A percentile compares a stretch with the other conserved stretches of the same genome.
Conservation (phyloP, 2,113 vertebrate genomes). For the Leiothrix lutea region DNA sequence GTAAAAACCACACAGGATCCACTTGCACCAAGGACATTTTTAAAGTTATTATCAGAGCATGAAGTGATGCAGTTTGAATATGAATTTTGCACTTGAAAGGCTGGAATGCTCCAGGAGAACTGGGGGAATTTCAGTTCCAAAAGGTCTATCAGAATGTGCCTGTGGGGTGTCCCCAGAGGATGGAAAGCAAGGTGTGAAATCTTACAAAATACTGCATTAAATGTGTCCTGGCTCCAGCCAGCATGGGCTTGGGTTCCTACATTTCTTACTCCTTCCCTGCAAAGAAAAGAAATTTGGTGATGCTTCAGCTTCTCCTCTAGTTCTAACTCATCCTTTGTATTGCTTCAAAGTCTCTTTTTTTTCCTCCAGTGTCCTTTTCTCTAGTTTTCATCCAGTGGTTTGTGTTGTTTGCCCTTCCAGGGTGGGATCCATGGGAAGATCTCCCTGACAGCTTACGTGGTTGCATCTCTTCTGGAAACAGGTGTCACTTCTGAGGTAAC, state of each 20-base stretch:
- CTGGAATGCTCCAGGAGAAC: neutral
- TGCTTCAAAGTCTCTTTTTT: neutral
- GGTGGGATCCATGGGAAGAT: slow-evolving; percentile 91
- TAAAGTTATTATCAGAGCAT: neutral
- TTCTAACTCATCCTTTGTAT: neutral
- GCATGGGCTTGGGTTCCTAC: neutral
- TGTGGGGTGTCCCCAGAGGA: neutral
- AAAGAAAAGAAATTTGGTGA: neutral
- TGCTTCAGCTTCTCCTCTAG: neutral
- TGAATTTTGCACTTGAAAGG: neutral
- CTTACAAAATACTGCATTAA: neutral
- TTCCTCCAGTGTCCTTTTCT: neutral
- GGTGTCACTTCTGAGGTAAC: slow-evolving; percentile 87
- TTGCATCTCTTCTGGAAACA: slow-evolving; percentile 87
- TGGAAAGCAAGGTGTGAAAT: neutral
- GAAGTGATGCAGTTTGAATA: neutral
- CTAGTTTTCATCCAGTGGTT: neutral
- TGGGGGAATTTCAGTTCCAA: neutral
- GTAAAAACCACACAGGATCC: slow-evolving; percentile 48
- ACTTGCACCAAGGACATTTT: neutral
- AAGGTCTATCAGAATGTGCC: fast-evolving
- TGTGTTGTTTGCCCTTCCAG: slow-evolving; percentile 59
- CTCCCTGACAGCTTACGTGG: slow-evolving; percentile 89
- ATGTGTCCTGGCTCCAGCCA: neutral
- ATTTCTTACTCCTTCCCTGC: neutral